Base-by-base conservation (phyloP, 2,797 vertebrate species). In the Mycteria americana region DNA sequence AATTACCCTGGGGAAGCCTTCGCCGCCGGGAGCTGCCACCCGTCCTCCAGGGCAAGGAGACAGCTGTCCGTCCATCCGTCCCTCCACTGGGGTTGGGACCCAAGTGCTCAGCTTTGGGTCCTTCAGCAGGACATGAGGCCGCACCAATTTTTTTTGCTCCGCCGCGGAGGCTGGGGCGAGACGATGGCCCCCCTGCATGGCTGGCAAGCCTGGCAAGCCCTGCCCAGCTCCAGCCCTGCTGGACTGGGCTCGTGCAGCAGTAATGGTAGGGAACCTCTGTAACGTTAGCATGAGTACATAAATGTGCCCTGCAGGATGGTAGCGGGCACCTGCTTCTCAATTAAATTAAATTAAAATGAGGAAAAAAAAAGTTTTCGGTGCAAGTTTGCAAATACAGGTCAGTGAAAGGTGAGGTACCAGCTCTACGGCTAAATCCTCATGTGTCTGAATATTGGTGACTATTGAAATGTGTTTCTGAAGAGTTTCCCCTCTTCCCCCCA, bases 241-340 rank as follows among this genome's bases (percentile, higher is more conserved):
- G 1, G 59, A 3, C 53, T 75, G 73, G 89, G 92, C 92, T 85
- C 2, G 1, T n/a, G 83, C 54, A 30, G 69, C 85, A 78, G 74
- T 27, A 9, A 4, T 63, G 69, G 65, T 57, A 35, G 88, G 85
- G 78, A 96, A 81, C 74, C 90, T 93, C 92, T 84, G 68, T 13
- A 74, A 31, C 6, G 16, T 74, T 85, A 78, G 87, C 77, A 8
- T 27, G 69, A 87, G 62, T 17, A 30, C 70, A 13, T 16, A 54
- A 67, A 50, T 12, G 56, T 74, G 81, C 92, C 90, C 92, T 89
- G 88, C 0, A 33, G 92, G 94, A 74, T 51, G 37, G 86, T 93
- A 92, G 68, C 85, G 60, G 92, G 80, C 64, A 73, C 92, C 83
- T 95, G 86, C 92, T 74, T 64, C 91, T 68, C 91, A 50, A 94